phyloP scores from a whole-genome alignment of 2,888 invertebrate species.

The Amiota communis region DNA sequence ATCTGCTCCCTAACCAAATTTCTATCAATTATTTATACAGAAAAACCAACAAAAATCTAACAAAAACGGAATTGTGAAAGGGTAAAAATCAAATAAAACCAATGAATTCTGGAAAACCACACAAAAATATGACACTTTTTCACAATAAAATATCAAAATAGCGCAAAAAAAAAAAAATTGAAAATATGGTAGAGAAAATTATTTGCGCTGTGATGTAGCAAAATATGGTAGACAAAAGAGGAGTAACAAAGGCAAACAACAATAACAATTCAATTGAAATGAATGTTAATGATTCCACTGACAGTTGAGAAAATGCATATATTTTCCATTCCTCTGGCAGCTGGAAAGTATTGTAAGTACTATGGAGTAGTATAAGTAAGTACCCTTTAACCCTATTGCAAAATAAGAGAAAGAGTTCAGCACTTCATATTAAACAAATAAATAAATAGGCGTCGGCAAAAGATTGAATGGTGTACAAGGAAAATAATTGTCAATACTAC shows the following conservation, averaged over 20 bases:
- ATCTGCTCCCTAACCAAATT: too few relatives aligned
- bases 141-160: constrained; percentile 4
- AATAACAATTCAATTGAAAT: constrained; percentile 39
- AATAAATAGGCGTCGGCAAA: not conserved
- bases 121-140: constrained; percentile 42
- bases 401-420: not conserved
- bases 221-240: not conserved
- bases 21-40: too few relatives aligned
- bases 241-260: not conserved
- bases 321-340: too few relatives aligned
- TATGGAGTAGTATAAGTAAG: too few relatives aligned
- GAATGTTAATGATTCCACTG: constrained; percentile 41
- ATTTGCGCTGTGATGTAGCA: constrained; percentile 29
- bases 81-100: constrained; percentile 38
- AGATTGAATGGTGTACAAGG: not conserved
- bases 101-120: constrained; percentile 12
- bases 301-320: constrained; percentile 22
- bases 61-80: constrained; percentile 35
- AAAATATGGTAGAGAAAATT: constrained; percentile 5
- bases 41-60: not conserved
- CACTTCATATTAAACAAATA: constrained; percentile 27
- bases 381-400: not conserved
- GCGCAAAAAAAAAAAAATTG: constrained; percentile 20
- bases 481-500: not conserved
- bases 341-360: not conserved